Conservation (phyloP, 2,797 vertebrate genomes). For the Hoplostethus mediterraneus region DNA sequence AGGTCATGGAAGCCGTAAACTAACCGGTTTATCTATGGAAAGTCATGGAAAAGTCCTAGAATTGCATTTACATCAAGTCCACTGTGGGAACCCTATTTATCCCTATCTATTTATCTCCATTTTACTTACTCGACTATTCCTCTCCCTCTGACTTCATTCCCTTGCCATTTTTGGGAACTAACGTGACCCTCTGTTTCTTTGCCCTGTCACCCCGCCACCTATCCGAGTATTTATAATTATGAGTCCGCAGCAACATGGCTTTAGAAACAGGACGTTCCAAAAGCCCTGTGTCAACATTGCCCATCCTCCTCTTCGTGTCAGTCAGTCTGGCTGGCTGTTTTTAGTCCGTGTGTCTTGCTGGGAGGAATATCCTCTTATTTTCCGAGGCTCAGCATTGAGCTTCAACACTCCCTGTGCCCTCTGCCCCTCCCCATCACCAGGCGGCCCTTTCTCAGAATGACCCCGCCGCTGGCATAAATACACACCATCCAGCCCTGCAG, state of each 20-base stretch:
- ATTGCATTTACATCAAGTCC: too few relatives aligned
- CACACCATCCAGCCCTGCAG: background rate
- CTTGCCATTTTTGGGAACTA: constrained; percentile 10
- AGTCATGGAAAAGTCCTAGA: too few relatives aligned
- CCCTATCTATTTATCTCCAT: too few relatives aligned
- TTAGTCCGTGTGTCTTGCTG: constrained; percentile 54
- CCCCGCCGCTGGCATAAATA: background rate
- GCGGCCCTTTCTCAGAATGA: constrained; percentile 53
- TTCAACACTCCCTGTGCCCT: constrained; percentile 48
- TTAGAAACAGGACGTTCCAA: constrained; percentile 54
- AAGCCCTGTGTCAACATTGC: constrained; percentile 57
- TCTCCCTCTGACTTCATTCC: background rate
- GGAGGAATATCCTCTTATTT: constrained; percentile 64
- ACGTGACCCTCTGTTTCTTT: constrained; percentile 9
- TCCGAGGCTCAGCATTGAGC: constrained; percentile 48
- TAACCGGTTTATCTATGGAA: too few relatives aligned
- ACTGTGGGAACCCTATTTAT: too few relatives aligned
- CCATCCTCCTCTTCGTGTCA: constrained; percentile 24
- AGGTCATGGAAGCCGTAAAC: too few relatives aligned
- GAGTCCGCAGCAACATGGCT: constrained; percentile 41
- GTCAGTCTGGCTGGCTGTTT: constrained; percentile 44
- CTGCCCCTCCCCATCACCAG: constrained; percentile 38
- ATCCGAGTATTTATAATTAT: constrained; percentile 60
- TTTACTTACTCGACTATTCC: too few relatives aligned
- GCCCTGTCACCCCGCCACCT: background rate